Conservation (phyloP, 1,140 invertebrate genomes). For the Elymnias hypermnestra region DNA sequence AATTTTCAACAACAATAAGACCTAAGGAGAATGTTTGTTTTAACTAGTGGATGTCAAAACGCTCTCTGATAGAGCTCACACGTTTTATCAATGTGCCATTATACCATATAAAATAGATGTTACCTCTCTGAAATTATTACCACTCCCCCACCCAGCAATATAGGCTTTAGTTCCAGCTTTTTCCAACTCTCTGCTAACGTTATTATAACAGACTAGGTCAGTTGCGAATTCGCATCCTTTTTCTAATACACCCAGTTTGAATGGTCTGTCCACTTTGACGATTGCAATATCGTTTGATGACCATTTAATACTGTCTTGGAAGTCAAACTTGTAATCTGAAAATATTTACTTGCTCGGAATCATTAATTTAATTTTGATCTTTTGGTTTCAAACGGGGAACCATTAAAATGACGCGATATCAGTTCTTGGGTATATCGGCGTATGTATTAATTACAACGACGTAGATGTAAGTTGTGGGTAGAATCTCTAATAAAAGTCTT, state of each 20-base stretch:
- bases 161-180: constrained; percentile 58
- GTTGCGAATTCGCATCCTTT: constrained; percentile 53
- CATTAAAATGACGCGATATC: too few relatives aligned
- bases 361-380: too few relatives aligned
- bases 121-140: constrained; percentile 62
- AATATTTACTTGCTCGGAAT: too few relatives aligned
- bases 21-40: not conserved
- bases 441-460: too few relatives aligned
- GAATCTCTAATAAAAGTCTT: too few relatives aligned
- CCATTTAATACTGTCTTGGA: constrained; percentile 67
- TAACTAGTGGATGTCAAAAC: too few relatives aligned
- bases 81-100: not conserved
- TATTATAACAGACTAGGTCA: constrained; percentile 48
- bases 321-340: constrained; percentile 67
- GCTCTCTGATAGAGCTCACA: too few relatives aligned
- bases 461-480: too few relatives aligned
- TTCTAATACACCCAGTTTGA: constrained; percentile 52
- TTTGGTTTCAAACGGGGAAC: not conserved
- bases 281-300: constrained; percentile 67
- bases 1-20: too few relatives aligned
- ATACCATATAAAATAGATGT: not conserved
- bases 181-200: constrained; percentile 55
- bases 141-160: constrained; percentile 64
- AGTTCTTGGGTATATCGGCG: too few relatives aligned
- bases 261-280: constrained; percentile 59